These are phyloP conservation scores for Nematostella vectensis DNA, from an alignment of 92 coral and sea anemone species.

Conservation along the genomic window DNA sequence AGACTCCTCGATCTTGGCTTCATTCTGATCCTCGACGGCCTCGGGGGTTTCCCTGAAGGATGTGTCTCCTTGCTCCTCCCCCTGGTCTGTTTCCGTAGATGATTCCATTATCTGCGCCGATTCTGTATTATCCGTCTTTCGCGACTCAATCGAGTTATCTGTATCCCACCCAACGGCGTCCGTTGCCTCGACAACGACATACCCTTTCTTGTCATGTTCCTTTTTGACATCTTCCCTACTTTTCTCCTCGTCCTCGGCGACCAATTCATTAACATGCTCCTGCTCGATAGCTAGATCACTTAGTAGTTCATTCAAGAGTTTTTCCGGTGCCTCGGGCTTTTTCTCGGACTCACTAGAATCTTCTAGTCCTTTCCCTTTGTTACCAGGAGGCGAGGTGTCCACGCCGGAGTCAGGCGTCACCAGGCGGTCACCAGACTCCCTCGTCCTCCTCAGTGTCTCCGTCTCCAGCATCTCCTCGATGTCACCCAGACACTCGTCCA, in stretches of 20 bases:
- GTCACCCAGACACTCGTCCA: background rate
- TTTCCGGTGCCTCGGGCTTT: background rate
- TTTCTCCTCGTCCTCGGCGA: background rate
- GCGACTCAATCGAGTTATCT: too few species aligned
- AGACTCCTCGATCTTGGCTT: background rate
- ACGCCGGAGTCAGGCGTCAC: background rate
- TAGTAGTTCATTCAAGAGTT: too few species aligned
- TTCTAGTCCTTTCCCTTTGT: background rate
- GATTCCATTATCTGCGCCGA: background rate
- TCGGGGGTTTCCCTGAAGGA: background rate
- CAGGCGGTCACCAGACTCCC: background rate
- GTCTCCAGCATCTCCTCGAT: background rate
- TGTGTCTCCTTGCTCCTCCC: background rate
- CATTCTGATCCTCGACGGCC: background rate
- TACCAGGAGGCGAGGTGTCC: background rate
- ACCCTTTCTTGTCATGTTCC: background rate
- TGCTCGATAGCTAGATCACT: background rate
- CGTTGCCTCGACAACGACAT: background rate
- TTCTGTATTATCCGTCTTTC: too few species aligned
- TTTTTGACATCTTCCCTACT: background rate
- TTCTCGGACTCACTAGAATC: background rate
- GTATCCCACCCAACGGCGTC: background rate
- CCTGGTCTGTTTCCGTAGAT: background rate
- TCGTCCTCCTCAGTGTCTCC: too few species aligned
- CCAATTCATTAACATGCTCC: background rate